phyloP scores from a whole-genome alignment of 2,113 vertebrate species.

The Xyliphius kryptos region DNA sequence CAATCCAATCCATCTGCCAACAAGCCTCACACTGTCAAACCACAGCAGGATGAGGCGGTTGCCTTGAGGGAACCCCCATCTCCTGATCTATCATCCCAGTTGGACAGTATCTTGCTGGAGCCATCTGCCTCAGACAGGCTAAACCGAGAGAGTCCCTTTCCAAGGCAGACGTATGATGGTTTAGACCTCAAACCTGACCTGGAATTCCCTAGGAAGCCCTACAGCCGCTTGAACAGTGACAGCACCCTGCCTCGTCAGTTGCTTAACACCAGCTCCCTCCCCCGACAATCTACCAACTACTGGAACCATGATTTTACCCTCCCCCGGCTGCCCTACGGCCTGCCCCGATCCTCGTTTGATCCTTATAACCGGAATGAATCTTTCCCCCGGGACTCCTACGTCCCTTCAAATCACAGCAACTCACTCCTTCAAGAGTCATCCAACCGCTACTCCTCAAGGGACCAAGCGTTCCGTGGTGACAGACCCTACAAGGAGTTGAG shows the following conservation, averaged over 20 bases:
- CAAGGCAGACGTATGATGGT: not conserved
- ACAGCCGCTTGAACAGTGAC: constrained; percentile 13
- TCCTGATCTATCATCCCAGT: constrained; percentile 43
- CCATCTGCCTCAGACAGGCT: constrained; percentile 49
- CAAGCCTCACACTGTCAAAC: constrained; percentile 65
- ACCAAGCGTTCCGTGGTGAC: constrained; percentile 47
- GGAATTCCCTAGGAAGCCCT: constrained; percentile 2
- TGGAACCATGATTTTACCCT: not conserved
- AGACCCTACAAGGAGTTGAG: constrained; percentile 42
- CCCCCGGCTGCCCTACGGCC: constrained; percentile 20
- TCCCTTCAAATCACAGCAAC: constrained; percentile 1
- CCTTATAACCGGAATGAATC: constrained; percentile 42
- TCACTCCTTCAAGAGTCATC: constrained; percentile 23
- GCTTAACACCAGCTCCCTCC: not conserved
- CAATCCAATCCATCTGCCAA: constrained; percentile 49
- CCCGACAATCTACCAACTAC: not conserved
- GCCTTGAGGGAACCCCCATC: constrained; percentile 42
- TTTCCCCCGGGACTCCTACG: constrained; percentile 18
- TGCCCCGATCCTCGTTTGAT: not conserved
- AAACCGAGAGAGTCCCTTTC: constrained; percentile 45
- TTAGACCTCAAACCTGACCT: constrained; percentile 4
- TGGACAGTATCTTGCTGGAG: constrained; percentile 52
- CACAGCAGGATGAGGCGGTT: constrained; percentile 53
- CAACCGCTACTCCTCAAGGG: constrained; percentile 43
- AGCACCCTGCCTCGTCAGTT: not conserved